Evolutionary conservation across 2,888 invertebrate genomes (phyloP), one percentile per base, ranked within the genome.

Genomic region (Sphecodes monilicornis): DNA sequence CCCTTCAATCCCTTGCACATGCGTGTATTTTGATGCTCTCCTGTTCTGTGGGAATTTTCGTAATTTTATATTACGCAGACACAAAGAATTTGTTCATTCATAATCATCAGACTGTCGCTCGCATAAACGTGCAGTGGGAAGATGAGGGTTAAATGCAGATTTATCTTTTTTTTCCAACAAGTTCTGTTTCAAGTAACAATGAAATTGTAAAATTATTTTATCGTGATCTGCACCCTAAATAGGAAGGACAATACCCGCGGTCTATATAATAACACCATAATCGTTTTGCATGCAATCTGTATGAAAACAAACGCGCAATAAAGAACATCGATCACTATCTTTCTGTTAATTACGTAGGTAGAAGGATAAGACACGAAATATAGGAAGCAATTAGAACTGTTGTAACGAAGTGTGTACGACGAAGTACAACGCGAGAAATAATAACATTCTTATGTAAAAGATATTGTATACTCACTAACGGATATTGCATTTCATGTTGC

Each of bases 21-120:
- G 85, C 85, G 85, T 85, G 43, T 77, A 84, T 80, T 76, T 57
- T 41, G 29, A 80, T 68, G 68, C 32, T 69, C 26, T 18, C 60
- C 29, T 60, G 5, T 41, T 18, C 18, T 46, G 32, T 11, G 41
- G 22, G 3, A 18, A 60, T 77, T 77, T 57, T 75, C 71, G 13
- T n/a, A 43, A 46, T 39, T 22, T 39, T 32, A n/a, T 13, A 22
- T 29, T 29, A 46, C 29, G 22, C 18, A 70, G 8, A 18, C 29
- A 43, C 8, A 29, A 0, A 8, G 22, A 8, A 8, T 36, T 32
- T 36, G 16, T 66, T 69, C 13, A 43, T 70, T 64, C 29, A 64
- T 22, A 64, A 64, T 32, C 18, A 18, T 22, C 18, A 32, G 3
- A 29, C 29, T 32, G 3, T 32, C 29, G 64, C 18, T 50, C 50